Evolutionary conservation across 2,888 invertebrate species (phyloP), one percentile per base, ranked within the genome.

Genomic region (Amiota communis): DNA sequence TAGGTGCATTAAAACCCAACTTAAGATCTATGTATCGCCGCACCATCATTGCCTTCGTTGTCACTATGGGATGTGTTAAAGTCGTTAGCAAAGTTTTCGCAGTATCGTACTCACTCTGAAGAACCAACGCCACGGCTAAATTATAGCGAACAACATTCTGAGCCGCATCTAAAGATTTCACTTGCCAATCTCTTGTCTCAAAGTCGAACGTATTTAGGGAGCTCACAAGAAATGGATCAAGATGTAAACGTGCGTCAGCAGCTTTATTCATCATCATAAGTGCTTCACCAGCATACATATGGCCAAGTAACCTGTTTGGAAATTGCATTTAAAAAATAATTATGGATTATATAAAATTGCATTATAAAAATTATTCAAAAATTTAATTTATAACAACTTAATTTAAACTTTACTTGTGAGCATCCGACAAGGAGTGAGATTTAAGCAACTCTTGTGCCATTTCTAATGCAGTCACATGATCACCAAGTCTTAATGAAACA

Each of bases 261-360:
- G 96, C 93, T 89, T 93, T 93, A 86, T 97, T 96, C 86, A 96
- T 90, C 81, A 95, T 92, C 71, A 97, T 93, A 12, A 96, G 91
- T 46, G 97, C 95, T 90, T 98, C 97, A 0, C 97, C 97, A 70
- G 95, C 94, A 89, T 98, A 98, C 82, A 98, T 92, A 88, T 96
- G 95, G 0, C 94, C 97, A 83, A 98, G 91, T 80, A 96, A 92
- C 88, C 95, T 95, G 78, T 20, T 36, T 61, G 57, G 63, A n/a
- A 61, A 61, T 8, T 49, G 56, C 6, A 48, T n/a, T 69, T 53
- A 46, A 20, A 59, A 48, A 47, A 46, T 57, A 17, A 1, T 23
- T 23, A n/a, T n/a, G n/a, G n/a, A n/a, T n/a, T n/a, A n/a, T n/a
- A n/a, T n/a, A n/a, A n/a, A n/a, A n/a, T n/a, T n/a, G n/a, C n/a